Evolutionary conservation across 2,113 vertebrate genomes (phyloP).

Genomic region (Hemiscyllium ocellatum): DNA sequence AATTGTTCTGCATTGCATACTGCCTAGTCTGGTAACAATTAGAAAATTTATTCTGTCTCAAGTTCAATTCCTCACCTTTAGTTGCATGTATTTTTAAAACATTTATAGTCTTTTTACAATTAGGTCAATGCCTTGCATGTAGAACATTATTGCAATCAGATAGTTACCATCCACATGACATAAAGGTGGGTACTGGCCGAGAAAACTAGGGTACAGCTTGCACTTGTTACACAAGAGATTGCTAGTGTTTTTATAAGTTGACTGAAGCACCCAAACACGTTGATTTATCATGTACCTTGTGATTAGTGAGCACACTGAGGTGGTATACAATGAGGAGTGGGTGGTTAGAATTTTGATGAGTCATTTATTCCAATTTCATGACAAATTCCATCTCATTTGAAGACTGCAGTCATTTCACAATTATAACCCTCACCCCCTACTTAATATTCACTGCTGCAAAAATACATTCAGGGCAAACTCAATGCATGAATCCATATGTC

Average conservation of each 20-base stretch:
- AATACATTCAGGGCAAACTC: background rate
- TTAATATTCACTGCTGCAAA: background rate
- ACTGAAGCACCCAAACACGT: no score
- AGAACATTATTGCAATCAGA: background rate
- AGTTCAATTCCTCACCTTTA: background rate
- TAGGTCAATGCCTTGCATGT: background rate
- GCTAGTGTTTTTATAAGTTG: background rate
- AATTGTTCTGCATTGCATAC: background rate
- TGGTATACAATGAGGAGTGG: background rate
- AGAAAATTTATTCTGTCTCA: background rate
- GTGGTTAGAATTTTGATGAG: background rate
- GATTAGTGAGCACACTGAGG: background rate
- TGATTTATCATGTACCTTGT: background rate
- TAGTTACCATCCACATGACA: background rate
- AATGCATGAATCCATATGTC: background rate
- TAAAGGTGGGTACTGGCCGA: background rate
- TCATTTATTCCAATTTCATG: background rate
- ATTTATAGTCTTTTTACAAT: background rate
- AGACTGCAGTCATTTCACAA: background rate
- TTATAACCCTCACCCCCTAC: background rate
- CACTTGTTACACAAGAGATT: background rate
- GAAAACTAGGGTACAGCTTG: background rate
- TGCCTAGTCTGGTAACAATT: background rate
- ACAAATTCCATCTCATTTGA: constrained; percentile 3
- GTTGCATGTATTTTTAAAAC: background rate